phyloP scores from a whole-genome alignment of 2,113 vertebrate species.

The Aldabrachelys gigantea region DNA sequence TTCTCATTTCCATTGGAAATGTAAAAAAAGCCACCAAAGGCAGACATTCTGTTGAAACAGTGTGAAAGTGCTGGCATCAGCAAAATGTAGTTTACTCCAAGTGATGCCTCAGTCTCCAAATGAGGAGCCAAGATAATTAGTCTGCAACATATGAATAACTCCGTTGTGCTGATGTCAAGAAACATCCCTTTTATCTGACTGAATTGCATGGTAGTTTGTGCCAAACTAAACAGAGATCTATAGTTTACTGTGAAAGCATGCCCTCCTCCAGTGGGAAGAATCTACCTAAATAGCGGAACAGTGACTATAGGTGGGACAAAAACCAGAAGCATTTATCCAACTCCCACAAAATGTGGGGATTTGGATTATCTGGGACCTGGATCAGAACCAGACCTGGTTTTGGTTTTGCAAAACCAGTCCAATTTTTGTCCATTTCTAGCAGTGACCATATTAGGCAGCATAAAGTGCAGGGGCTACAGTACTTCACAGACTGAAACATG shows the following conservation, averaged over 20 bases:
- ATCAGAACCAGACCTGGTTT: not conserved
- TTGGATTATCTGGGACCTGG: slow-evolving; percentile 35
- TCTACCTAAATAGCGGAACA: not conserved
- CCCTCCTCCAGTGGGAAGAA: not conserved
- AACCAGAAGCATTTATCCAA: slow-evolving; percentile 1
- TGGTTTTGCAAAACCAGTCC: not conserved
- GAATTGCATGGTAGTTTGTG: slow-evolving; percentile 19
- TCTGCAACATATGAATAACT: slow-evolving; percentile 49
- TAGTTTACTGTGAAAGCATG: slow-evolving; percentile 20
- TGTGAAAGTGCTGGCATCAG: slow-evolving; percentile 36
- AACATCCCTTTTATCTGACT: slow-evolving; percentile 44
- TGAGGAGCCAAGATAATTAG: slow-evolving; percentile 57
- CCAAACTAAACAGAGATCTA: slow-evolving; percentile 17
- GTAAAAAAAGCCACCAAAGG: not conserved
- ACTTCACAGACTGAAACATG: not conserved
- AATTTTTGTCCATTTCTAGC: slow-evolving; percentile 9
- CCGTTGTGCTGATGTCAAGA: slow-evolving; percentile 54
- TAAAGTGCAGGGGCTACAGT: not conserved
- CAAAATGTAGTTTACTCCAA: slow-evolving; percentile 41
- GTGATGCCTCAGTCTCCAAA: slow-evolving; percentile 26
- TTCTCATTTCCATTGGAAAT: not conserved
- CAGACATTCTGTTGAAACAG: not conserved
- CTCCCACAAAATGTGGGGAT: not conserved
- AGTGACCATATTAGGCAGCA: not conserved
- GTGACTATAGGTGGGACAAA: not conserved